Percentiles rank a stretch among this genome's conserved stretches.
Conservation (phyloP, 1,140 invertebrate species). For the Pteromalus puparum region DNA sequence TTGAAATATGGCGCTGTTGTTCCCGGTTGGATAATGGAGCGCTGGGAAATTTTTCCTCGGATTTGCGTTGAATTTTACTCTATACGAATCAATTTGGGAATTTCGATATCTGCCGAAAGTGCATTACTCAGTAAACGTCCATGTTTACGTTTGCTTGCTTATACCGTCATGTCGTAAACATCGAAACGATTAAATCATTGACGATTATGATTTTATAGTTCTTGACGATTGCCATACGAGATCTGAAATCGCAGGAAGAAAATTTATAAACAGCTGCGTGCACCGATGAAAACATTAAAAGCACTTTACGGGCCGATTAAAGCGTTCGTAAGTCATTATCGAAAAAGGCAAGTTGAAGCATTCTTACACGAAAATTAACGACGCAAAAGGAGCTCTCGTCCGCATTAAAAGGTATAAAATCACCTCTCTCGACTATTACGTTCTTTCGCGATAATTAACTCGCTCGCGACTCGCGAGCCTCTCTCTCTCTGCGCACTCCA, state of each 20-base stretch:
- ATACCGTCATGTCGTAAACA: background rate
- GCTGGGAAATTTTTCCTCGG: too few species aligned
- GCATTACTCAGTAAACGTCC: too few species aligned
- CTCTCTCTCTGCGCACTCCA: background rate
- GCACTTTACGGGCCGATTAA: slow-evolving; percentile 5
- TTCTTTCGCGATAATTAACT: slow-evolving; percentile 47
- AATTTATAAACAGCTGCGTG: background rate
- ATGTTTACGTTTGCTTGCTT: too few species aligned
- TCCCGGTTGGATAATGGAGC: too few species aligned
- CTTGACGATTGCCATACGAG: background rate
- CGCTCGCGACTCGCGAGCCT: slow-evolving; percentile 1
- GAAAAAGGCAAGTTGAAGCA: background rate
- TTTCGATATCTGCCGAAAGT: too few species aligned
- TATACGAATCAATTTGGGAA: too few species aligned
- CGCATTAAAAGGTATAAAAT: slow-evolving; percentile 32
- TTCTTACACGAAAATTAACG: slow-evolving; percentile 22
- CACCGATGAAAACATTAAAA: slow-evolving; percentile 3
- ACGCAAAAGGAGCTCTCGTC: background rate
- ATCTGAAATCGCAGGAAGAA: background rate
- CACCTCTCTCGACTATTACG: background rate
- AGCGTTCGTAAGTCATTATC: background rate
- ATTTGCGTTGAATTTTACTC: too few species aligned
- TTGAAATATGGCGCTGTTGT: too few species aligned
- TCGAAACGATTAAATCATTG: background rate
- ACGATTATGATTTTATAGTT: background rate